A percentile compares a stretch with the other conserved stretches of the same genome.
These are phyloP conservation scores for Drosophila sechellia DNA, from an alignment of 1,140 invertebrate genomes.

Conservation along the genomic window DNA sequence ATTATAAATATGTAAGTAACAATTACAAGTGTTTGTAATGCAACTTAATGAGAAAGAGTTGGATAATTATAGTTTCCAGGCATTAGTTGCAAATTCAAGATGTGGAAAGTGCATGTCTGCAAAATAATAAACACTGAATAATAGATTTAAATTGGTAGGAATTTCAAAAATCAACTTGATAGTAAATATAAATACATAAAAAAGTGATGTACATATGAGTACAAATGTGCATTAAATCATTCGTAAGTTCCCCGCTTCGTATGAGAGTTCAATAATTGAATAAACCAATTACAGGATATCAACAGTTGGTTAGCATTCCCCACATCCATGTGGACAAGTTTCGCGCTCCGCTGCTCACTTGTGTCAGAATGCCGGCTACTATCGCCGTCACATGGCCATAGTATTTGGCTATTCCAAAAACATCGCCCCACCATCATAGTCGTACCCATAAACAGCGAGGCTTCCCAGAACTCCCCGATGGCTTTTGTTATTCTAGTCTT, in stretches of 20 bases:
- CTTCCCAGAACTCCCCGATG: constrained; percentile 39
- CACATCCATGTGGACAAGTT: constrained; percentile 8
- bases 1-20: constrained; percentile 13
- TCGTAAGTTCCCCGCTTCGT: too few species aligned
- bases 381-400: constrained; percentile 9
- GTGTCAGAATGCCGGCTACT: constrained; percentile 51
- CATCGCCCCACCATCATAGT: constrained; percentile 25
- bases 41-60: constrained; percentile 9
- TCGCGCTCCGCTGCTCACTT: constrained; percentile 41
- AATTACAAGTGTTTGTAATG: constrained; percentile 10
- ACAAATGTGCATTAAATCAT: too few species aligned
- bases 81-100: constrained; percentile 15
- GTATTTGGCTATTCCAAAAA: constrained; percentile 6
- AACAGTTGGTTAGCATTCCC: not conserved
- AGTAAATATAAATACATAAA: too few species aligned
- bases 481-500: constrained; percentile 25
- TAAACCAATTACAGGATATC: constrained; percentile 11
- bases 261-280: not conserved
- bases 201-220: too few species aligned
- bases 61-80: not conserved
- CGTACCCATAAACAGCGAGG: constrained; percentile 16
- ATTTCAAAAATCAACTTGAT: too few species aligned
- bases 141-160: too few species aligned
- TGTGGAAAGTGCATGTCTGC: constrained; percentile 17
- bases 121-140: not conserved